These are phyloP conservation scores for Heteromyza rotundicornis DNA, from an alignment of 2,888 invertebrate species.

Conservation along the genomic window DNA sequence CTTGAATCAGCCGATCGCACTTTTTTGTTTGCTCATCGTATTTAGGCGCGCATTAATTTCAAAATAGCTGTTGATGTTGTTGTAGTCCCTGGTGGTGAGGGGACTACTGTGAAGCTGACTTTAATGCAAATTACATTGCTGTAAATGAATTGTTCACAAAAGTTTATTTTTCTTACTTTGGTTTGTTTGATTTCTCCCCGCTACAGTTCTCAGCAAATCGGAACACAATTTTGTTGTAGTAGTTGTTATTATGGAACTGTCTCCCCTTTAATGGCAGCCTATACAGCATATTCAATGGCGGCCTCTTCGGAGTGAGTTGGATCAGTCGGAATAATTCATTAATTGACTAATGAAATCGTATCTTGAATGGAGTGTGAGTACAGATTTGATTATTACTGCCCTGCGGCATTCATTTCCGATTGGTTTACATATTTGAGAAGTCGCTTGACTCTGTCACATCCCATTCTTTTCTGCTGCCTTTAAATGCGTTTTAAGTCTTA, in stretches of 20 bases:
- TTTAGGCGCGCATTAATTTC: too few species aligned
- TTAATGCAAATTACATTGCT: neutral
- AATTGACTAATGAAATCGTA: too few species aligned
- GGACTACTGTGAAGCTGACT: neutral
- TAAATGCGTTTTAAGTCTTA: too few species aligned
- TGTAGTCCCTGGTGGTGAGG: neutral
- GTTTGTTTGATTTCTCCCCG: neutral
- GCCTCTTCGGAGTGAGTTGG: too few species aligned
- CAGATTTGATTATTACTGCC: too few species aligned
- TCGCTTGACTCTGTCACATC: too few species aligned
- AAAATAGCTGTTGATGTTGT: neutral
- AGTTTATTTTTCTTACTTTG: neutral
- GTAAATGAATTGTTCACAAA: neutral
- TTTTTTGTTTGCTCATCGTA: neutral
- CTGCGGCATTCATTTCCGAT: too few species aligned
- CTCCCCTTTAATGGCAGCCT: neutral
- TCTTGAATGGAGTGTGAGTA: too few species aligned
- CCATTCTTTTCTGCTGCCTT: too few species aligned
- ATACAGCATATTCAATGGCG: neutral
- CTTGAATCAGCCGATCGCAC: slow-evolving; percentile 5
- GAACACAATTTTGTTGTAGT: neutral
- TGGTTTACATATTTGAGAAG: too few species aligned
- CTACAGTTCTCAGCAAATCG: neutral
- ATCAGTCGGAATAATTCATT: too few species aligned
- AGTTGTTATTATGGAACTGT: neutral